Conservation (phyloP, 2,888 invertebrate species). For the Drosophila cognata region DNA sequence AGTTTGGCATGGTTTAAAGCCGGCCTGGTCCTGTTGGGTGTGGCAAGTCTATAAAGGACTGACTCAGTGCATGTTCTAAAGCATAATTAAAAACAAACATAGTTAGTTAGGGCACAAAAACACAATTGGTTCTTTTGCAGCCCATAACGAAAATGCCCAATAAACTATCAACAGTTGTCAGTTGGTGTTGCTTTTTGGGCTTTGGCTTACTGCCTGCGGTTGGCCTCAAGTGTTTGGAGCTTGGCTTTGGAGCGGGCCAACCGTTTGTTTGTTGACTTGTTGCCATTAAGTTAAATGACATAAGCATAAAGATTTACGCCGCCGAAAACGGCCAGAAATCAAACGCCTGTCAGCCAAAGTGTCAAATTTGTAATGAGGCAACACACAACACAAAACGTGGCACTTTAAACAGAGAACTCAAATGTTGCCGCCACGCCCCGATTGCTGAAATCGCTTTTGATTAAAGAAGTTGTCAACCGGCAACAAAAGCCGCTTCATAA, state of each 20-base stretch:
- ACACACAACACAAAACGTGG: conserved; percentile 21
- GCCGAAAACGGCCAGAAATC: conserved; percentile 60
- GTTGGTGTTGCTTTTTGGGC: conserved; percentile 7
- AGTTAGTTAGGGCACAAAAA: conserved; percentile 14
- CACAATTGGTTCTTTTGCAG: conserved; percentile 20
- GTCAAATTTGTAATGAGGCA: conserved; percentile 80
- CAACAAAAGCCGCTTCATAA: conserved; percentile 65
- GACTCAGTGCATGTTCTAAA: conserved; percentile 19
- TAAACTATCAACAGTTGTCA: conserved; percentile 65
- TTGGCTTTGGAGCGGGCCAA: conserved; percentile 25
- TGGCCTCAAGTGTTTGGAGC: conserved; percentile 44
- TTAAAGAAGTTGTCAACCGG: conserved; percentile 78
- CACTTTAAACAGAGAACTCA: conserved; percentile 35
- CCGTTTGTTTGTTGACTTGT: conserved; percentile 48
- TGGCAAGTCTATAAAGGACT: conserved; percentile 30
- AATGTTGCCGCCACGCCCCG: conserved; percentile 57
- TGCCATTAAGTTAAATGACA: conserved; percentile 82
- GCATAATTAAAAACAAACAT: conserved; percentile 24
- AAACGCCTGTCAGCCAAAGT: conserved; percentile 76
- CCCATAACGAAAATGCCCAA: conserved; percentile 43
- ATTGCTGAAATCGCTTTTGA: conserved; percentile 61
- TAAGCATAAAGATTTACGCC: conserved; percentile 76
- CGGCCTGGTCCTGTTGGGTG: conserved; percentile 18
- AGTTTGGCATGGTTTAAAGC: conserved; percentile 14
- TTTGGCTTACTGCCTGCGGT: conserved; percentile 21